Evolutionary conservation across 2,113 vertebrate genomes (phyloP).

Genomic region (Entelurus aequoreus): DNA sequence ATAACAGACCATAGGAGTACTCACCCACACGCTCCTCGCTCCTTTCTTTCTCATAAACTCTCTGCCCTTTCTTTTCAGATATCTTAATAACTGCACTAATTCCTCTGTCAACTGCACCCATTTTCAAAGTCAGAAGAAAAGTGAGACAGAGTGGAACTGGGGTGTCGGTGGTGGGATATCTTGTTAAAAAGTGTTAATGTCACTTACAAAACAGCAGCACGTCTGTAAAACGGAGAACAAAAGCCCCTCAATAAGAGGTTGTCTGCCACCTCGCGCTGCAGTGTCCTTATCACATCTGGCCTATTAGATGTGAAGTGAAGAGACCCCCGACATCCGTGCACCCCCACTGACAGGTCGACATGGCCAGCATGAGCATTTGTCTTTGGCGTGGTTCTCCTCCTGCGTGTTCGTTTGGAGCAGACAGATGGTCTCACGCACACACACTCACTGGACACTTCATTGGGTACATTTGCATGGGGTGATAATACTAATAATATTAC

Average conservation of each 20-base stretch:
- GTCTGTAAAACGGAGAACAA: slow-evolving; percentile 59
- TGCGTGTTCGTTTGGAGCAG: slow-evolving; percentile 33
- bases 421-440: slow-evolving; percentile 31
- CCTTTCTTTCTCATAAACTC: too few relatives aligned
- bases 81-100: neutral
- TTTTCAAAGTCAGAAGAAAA: neutral
- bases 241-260: slow-evolving; percentile 49
- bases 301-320: slow-evolving; percentile 55
- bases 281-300: slow-evolving; percentile 60
- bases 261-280: slow-evolving; percentile 51
- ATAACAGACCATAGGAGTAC: too few relatives aligned
- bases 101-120: neutral
- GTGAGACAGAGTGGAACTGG: slow-evolving; percentile 13
- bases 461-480: too few relatives aligned
- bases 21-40: too few relatives aligned
- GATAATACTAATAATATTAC: too few relatives aligned
- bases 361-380: slow-evolving; percentile 58
- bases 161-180: slow-evolving; percentile 13
- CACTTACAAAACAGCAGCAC: slow-evolving; percentile 53
- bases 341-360: slow-evolving; percentile 47
- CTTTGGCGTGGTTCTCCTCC: slow-evolving; percentile 24
- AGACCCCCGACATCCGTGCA: slow-evolving; percentile 38
- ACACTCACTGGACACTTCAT: neutral
- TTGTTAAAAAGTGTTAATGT: slow-evolving; percentile 48
- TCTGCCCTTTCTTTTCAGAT: too few relatives aligned